These are phyloP conservation scores for Listrodromus nycthemerus DNA, from an alignment of 2,888 invertebrate genomes.

Conservation along the genomic window DNA sequence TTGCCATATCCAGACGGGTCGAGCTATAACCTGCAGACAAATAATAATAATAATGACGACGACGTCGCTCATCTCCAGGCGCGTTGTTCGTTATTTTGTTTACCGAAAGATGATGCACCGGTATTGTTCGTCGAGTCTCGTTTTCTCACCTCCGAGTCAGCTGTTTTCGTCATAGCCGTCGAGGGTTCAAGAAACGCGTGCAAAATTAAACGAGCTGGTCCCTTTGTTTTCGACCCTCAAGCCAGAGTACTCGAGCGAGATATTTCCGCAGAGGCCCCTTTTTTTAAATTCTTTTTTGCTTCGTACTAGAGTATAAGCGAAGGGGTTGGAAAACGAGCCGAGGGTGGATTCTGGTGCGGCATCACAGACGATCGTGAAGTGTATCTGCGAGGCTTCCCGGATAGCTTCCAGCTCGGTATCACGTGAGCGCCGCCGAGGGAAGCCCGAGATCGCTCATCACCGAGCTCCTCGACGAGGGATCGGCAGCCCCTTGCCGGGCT, in stretches of 20 bases:
- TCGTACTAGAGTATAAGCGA: constrained; percentile 36
- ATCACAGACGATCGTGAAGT: constrained; percentile 19
- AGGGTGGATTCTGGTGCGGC: constrained; percentile 35
- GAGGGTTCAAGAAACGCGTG: not conserved
- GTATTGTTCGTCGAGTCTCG: constrained; percentile 1
- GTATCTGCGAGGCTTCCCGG: constrained; percentile 59
- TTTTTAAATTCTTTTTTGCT: constrained; percentile 53
- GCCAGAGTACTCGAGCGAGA: constrained; percentile 11
- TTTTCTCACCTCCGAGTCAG: constrained; percentile 41
- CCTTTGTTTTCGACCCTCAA: constrained; percentile 47
- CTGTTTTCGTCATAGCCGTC: constrained; percentile 12
- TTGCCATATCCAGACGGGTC: no score
- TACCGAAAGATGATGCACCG: not conserved
- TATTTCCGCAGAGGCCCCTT: not conserved
- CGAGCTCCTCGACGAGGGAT: constrained; percentile 20
- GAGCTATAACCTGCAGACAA: no score
- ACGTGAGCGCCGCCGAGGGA: constrained; percentile 45
- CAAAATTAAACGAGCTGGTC: constrained; percentile 31
- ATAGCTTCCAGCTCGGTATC: constrained; percentile 51
- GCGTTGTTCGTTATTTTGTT: not conserved
- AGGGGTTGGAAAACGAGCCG: constrained; percentile 49
- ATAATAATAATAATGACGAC: no score
- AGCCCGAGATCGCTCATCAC: constrained; percentile 50
- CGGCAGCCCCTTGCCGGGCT: constrained; percentile 8
- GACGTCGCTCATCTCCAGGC: not conserved